Conservation (phyloP, 2,888 invertebrate species). For the Synergus gifuensis region DNA sequence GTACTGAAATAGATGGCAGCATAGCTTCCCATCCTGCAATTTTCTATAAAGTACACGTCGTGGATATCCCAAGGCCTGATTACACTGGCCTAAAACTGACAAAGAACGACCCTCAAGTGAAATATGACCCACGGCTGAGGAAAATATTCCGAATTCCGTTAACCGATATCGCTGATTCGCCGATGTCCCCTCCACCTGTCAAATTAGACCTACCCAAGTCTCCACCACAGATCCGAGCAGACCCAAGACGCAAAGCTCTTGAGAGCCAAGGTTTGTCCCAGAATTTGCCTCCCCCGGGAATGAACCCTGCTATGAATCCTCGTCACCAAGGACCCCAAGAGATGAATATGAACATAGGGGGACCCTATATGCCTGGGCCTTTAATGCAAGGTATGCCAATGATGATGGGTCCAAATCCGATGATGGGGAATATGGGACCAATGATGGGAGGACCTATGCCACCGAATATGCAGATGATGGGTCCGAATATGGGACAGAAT, state of each 20-base stretch:
- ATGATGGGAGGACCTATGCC: conserved; percentile 69
- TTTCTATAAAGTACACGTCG: conserved; percentile 81
- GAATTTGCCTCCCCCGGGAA: conserved; percentile 51
- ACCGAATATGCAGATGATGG: conserved; percentile 57
- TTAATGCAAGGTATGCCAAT: conserved; percentile 55
- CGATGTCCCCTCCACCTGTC: conserved; percentile 80
- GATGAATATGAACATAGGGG: conserved; percentile 63
- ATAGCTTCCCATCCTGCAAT: conserved; percentile 88
- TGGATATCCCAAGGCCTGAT: conserved; percentile 87
- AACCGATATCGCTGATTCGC: conserved; percentile 80
- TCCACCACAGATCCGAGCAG: conserved; percentile 71
- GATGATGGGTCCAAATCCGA: conserved; percentile 67
- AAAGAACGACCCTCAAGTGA: conserved; percentile 84
- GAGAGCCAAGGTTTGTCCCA: conserved; percentile 64
- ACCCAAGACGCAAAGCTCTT: conserved; percentile 73
- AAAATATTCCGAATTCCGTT: conserved; percentile 86
- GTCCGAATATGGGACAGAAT: conserved; percentile 49
- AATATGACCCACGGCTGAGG: conserved; percentile 87
- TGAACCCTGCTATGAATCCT: conserved; percentile 60
- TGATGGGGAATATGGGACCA: conserved; percentile 67
- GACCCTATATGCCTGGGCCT: conserved; percentile 53
- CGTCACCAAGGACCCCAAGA: conserved; percentile 56
- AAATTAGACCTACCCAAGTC: conserved; percentile 77
- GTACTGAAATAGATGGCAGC: conserved; percentile 92
- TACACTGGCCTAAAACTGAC: conserved; percentile 87